Evolutionary conservation across 2,888 invertebrate genomes (phyloP).

Genomic region (Pyralis farinalis): DNA sequence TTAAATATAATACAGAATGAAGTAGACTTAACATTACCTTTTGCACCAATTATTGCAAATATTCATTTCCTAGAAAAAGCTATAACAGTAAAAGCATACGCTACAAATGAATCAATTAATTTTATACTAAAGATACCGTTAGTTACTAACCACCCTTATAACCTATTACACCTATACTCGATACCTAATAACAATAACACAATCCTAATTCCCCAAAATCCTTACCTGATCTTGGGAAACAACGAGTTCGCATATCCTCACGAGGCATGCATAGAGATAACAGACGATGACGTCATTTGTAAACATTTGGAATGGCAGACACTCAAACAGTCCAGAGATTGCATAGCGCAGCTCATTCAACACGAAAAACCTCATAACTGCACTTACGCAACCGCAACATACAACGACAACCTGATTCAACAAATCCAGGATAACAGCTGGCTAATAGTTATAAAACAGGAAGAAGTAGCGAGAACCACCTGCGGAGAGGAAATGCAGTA

Average conservation of each 20-base stretch:
- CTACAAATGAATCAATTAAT: conserved; percentile 19
- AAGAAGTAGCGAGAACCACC: conserved; percentile 24
- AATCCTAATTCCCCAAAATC: conserved; percentile 23
- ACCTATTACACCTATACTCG: conserved; percentile 23
- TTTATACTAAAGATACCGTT: conserved; percentile 24
- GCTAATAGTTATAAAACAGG: conserved; percentile 22
- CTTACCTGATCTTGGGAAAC: conserved; percentile 25
- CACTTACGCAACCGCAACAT: conserved; percentile 12
- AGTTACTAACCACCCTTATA: conserved; percentile 19
- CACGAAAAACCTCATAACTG: conserved; percentile 25
- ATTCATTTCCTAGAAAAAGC: not conserved
- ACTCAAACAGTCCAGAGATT: conserved; percentile 18
- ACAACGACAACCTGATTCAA: conserved; percentile 19
- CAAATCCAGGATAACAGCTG: conserved; percentile 28
- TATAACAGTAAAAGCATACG: conserved; percentile 17
- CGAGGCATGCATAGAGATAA: conserved; percentile 20
- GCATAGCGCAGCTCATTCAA: conserved; percentile 22
- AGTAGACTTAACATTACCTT: not conserved
- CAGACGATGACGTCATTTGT: conserved; percentile 19
- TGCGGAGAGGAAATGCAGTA: conserved; percentile 23
- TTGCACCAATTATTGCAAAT: not conserved
- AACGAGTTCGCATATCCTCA: conserved; percentile 27
- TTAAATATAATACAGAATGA: not conserved
- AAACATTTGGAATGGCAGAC: conserved; percentile 25
- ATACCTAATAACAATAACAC: conserved; percentile 21